Evolutionary conservation across 1,140 invertebrate species (phyloP).

Genomic region (Papilio helenus): DNA sequence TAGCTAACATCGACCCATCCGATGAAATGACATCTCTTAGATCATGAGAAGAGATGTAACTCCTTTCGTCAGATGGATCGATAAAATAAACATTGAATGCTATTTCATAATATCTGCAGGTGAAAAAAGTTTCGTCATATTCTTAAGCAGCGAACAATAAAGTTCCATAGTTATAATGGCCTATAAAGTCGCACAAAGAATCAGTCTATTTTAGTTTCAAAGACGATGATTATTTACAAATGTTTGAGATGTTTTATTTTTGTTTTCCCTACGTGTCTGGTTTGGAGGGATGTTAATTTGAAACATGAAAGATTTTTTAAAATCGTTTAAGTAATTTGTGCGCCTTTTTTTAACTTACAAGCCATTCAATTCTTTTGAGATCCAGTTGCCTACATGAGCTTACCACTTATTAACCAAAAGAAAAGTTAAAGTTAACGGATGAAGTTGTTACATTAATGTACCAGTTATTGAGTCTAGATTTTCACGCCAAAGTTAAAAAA

Average conservation of each 20-base stretch:
- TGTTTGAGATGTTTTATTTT: conserved; percentile 27
- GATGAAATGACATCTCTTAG: background rate
- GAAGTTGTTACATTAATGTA: too few species aligned
- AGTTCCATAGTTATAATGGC: background rate
- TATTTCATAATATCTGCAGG: background rate
- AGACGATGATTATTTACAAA: conserved; percentile 26
- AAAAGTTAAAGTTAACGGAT: background rate
- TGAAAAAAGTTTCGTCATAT: background rate
- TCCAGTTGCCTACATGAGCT: background rate
- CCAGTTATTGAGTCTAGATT: too few species aligned
- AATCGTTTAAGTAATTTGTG: background rate
- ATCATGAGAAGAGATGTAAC: background rate
- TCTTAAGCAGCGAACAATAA: conserved; percentile 9
- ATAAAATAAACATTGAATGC: background rate
- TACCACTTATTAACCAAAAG: background rate
- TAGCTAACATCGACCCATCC: too few species aligned
- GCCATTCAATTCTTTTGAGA: background rate
- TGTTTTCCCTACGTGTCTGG: conserved; percentile 8
- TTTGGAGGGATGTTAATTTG: conserved; percentile 8
- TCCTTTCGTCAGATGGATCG: background rate
- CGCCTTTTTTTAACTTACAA: background rate
- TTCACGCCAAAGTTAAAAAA: too few species aligned
- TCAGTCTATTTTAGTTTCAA: conserved; percentile 23
- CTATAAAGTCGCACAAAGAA: conserved; percentile 24
- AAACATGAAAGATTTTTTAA: background rate